These are phyloP conservation scores for Meteorus sp. DNA, from an alignment of 1,140 invertebrate genomes.

Conservation along the genomic window DNA sequence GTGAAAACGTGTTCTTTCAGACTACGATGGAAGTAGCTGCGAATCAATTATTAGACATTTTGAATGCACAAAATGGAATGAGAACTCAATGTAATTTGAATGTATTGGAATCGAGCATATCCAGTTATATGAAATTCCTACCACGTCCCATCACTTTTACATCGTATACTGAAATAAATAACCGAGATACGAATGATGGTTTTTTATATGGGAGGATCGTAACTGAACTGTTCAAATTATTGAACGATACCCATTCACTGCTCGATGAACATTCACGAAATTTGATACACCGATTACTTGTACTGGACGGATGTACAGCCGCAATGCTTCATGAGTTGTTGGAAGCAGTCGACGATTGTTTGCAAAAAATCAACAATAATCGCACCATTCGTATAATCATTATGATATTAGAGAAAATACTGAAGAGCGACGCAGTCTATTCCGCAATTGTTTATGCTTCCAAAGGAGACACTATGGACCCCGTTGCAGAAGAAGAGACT, in stretches of 20 bases:
- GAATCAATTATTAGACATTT: too few species aligned
- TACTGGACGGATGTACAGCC: constrained; percentile 59
- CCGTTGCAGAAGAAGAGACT: constrained; percentile 35
- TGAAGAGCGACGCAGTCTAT: constrained; percentile 63
- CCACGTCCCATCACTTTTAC: too few species aligned
- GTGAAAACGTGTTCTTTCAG: too few species aligned
- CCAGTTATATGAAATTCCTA: too few species aligned
- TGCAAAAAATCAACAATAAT: constrained; percentile 54
- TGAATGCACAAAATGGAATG: too few species aligned
- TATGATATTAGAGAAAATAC: constrained; percentile 55
- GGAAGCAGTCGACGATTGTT: constrained; percentile 49
- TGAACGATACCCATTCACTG: constrained; percentile 59
- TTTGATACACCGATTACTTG: constrained; percentile 52
- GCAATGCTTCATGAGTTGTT: constrained; percentile 59
- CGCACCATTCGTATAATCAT: constrained; percentile 46
- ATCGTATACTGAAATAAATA: too few species aligned
- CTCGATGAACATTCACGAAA: constrained; percentile 45
- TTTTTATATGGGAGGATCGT: constrained; percentile 55
- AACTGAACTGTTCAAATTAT: constrained; percentile 56
- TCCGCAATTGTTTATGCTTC: constrained; percentile 54
- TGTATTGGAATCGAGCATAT: too few species aligned
- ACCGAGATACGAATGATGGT: constrained; percentile 42
- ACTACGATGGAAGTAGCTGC: too few species aligned
- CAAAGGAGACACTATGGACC: constrained; percentile 20
- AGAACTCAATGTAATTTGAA: too few species aligned